phyloP scores from a whole-genome alignment of 2,888 invertebrate genomes.

The Rhimphoctona megacephalus region DNA sequence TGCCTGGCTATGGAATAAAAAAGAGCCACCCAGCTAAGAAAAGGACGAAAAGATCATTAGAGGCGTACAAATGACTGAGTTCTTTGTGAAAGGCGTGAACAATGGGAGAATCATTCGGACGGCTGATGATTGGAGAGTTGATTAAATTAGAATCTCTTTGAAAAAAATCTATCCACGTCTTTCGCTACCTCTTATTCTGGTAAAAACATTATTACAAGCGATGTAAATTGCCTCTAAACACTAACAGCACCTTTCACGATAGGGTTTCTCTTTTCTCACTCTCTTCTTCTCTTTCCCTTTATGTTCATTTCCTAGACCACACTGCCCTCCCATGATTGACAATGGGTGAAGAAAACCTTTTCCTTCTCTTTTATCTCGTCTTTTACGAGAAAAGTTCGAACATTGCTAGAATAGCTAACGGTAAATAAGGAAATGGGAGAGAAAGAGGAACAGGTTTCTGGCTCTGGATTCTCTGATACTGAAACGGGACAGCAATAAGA shows the following conservation, averaged over 20 bases:
- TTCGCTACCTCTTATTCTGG: background rate
- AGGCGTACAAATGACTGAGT: background rate
- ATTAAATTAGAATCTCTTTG: background rate
- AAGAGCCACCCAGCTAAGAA: background rate
- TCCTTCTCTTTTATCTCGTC: slow-evolving; percentile 4
- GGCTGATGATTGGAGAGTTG: background rate
- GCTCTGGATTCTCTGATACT: slow-evolving; percentile 48
- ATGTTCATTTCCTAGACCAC: background rate
- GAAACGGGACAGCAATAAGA: slow-evolving; percentile 54
- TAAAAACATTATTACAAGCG: background rate
- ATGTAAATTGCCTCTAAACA: slow-evolving; percentile 13
- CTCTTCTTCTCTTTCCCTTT: slow-evolving; percentile 39
- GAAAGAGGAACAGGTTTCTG: slow-evolving; percentile 24
- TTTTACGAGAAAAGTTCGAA: slow-evolving; percentile 63
- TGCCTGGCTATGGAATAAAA: background rate
- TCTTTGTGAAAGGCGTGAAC: background rate
- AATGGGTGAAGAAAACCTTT: slow-evolving; percentile 59
- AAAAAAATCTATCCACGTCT: background rate
- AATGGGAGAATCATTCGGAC: background rate
- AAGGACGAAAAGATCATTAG: background rate
- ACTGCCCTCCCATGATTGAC: slow-evolving; percentile 39
- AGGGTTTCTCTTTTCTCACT: slow-evolving; percentile 51
- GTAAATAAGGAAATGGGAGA: slow-evolving; percentile 32
- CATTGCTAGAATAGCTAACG: slow-evolving; percentile 59
- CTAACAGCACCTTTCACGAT: too few relatives aligned